Base-by-base conservation (phyloP, 2,113 vertebrate species). In the Sceloporus undulatus region DNA sequence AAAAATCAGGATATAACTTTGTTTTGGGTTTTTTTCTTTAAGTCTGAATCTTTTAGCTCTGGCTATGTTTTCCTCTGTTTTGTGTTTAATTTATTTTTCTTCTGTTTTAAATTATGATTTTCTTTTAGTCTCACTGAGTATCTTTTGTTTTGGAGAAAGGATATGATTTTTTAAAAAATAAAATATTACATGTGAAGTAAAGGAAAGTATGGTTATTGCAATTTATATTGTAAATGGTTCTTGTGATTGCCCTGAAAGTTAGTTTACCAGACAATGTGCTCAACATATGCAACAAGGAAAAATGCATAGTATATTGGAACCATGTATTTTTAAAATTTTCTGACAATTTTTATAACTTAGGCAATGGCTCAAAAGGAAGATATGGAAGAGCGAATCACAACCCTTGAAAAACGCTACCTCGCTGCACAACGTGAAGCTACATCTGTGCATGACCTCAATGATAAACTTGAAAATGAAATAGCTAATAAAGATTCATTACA, bases 311-410 rank as follows among this genome's bases (percentile, higher is more conserved):
- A 4, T 18, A 78, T 83, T n/a, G 5, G 1, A 59, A 7, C 23
- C 25, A 9, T 13, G 34, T 34, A 40, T 38, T 65, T 81, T 56
- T 5, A n/a, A 56, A 54, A 62, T 23, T 82, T 77, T 16, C 19
- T 93, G 2, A 56, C 23, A 73, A 77, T 78, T 59, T 89, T 76
- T 34, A 75, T 70, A 2, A 13, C 0, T 0, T 29, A 99, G 99
- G 98, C 98, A 0, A 95, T 99, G 96, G 99, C 99, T 89, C 99
- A 99, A 93, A 99, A 99, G 93, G 99, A 99, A 0, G 98, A 99
- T 90, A 99, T 99, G 98, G 99, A 99, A 90, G 99, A 99, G 95
- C 97, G 99, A 84, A 99, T 99, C 91, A 99, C 98, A n/a, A 99
- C 99, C 13, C 97, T 99, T 34, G 99, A 99, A 95, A 99, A 99